Percentiles rank a stretch among this genome's conserved stretches.
phyloP scores from a whole-genome alignment of 2,797 vertebrate species.

The Setipinna tenuifilis region DNA sequence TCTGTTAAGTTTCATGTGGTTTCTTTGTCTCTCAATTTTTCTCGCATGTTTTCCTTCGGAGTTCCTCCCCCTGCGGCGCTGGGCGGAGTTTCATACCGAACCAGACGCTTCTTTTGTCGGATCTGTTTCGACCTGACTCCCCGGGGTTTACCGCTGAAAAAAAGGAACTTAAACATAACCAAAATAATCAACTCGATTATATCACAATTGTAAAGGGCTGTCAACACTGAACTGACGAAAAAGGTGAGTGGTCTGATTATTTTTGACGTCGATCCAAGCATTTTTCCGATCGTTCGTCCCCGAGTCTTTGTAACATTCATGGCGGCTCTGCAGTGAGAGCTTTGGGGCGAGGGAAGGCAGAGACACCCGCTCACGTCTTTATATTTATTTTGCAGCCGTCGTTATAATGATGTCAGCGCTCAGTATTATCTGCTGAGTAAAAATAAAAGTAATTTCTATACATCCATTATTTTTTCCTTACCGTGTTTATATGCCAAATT shows the following conservation, averaged over 20 bases:
- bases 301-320: slow-evolving; percentile 76
- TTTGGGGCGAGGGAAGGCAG: slow-evolving; percentile 66
- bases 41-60: slow-evolving; percentile 74
- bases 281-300: slow-evolving; percentile 69
- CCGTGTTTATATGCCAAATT: neutral
- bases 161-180: slow-evolving; percentile 60
- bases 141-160: slow-evolving; percentile 77
- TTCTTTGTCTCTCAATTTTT: slow-evolving; percentile 69
- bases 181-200: slow-evolving; percentile 48
- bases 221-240: slow-evolving; percentile 39
- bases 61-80: slow-evolving; percentile 86
- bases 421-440: neutral
- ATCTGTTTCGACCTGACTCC: slow-evolving; percentile 81
- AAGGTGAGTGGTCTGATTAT: slow-evolving; percentile 65
- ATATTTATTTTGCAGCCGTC: neutral
- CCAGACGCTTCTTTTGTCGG: slow-evolving; percentile 85
- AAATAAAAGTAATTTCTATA: neutral
- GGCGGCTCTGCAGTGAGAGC: slow-evolving; percentile 77
- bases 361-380: slow-evolving; percentile 55
- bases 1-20: slow-evolving; percentile 45
- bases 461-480: neutral
- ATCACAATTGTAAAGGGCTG: slow-evolving; percentile 41
- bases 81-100: slow-evolving; percentile 86
- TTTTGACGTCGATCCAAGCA: slow-evolving; percentile 59
- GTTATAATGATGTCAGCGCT: neutral